Conservation (phyloP, 2,113 vertebrate species). For the Psephotus haematonotus region DNA sequence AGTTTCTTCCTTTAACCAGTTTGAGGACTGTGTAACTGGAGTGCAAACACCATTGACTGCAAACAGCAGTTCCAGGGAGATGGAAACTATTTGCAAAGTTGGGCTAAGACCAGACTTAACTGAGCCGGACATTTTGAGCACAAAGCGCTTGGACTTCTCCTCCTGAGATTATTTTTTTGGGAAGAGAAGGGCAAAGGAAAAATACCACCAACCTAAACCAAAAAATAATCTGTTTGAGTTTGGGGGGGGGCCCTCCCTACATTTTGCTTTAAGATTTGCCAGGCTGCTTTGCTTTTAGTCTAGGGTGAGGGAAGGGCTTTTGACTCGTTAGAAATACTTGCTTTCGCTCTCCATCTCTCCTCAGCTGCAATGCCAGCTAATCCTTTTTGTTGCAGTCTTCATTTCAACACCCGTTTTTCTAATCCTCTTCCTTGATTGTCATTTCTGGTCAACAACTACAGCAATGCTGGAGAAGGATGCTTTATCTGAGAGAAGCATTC, state of each 20-base stretch:
- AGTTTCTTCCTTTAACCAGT: background rate
- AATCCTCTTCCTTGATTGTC: background rate
- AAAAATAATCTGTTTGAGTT: background rate
- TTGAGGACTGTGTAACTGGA: background rate
- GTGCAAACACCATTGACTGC: background rate
- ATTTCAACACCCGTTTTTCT: background rate
- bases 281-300: background rate
- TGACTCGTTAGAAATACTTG: background rate
- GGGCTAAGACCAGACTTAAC: background rate
- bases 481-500: background rate
- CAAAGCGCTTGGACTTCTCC: background rate
- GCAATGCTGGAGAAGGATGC: background rate
- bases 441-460: background rate
- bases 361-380: background rate
- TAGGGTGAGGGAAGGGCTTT: background rate
- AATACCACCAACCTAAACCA: background rate
- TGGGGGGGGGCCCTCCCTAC: background rate
- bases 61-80: background rate
- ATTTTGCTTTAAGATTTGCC: background rate
- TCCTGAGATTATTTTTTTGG: background rate
- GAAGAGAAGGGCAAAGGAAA: background rate
- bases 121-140: background rate
- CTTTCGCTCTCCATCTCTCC: background rate
- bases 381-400: background rate
- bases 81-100: constrained; percentile 15